Conservation (phyloP, 30 jellyfish, hydroid and myxozoan species). For the Hydra vulgaris region DNA sequence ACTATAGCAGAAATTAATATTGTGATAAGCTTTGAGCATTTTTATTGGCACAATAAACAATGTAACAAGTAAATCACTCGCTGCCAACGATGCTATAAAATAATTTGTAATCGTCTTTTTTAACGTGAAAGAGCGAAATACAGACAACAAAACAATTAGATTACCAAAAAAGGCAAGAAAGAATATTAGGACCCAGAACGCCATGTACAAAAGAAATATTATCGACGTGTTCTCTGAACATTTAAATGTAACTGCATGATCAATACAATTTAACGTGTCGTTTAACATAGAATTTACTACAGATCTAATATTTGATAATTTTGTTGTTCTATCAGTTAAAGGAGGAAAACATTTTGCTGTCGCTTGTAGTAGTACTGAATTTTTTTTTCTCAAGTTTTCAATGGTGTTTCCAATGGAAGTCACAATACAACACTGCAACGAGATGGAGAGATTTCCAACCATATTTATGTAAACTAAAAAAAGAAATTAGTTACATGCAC, state of each 20-base stretch:
- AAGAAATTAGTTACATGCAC: no score
- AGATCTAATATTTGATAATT: not conserved
- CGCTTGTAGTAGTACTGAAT: not conserved
- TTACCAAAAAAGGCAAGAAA: not conserved
- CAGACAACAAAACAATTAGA: slow-evolving; percentile 9
- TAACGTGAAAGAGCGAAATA: not conserved
- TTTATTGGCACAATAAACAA: slow-evolving; percentile 61
- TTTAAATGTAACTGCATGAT: not conserved
- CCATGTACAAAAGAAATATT: not conserved
- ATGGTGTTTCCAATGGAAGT: not conserved
- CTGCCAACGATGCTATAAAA: slow-evolving; percentile 80
- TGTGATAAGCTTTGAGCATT: slow-evolving; percentile 34
- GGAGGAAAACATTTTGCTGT: not conserved
- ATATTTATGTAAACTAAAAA: no score
- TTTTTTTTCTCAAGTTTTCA: no score
- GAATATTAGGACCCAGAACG: slow-evolving; percentile 7
- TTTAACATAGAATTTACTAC: no score
- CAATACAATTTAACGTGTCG: not conserved
- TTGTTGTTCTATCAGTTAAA: not conserved
- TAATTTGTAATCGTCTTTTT: slow-evolving; percentile 32
- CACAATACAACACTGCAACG: not conserved
- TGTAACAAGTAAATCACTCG: slow-evolving; percentile 70
- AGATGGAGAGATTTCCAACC: not conserved
- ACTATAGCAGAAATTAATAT: slow-evolving; percentile 38
- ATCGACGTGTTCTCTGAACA: not conserved